A percentile compares a stretch with the other conserved stretches of the same genome.
Conservation (phyloP, 2,113 vertebrate genomes). For the Limnothrissa miodon region DNA sequence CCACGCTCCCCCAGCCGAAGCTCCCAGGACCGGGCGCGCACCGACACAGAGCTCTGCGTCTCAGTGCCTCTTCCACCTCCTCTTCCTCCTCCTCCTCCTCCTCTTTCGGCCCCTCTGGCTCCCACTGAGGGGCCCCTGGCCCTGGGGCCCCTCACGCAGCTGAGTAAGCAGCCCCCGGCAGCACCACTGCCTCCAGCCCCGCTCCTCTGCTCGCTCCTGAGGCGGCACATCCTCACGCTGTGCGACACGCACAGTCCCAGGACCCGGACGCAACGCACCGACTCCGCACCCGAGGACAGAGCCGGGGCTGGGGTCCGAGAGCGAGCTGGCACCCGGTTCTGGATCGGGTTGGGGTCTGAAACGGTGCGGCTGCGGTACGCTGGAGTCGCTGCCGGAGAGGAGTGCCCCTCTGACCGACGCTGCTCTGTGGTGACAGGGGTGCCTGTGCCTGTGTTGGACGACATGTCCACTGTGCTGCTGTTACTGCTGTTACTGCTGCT, state of each 20-base stretch:
- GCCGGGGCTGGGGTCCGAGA: not conserved
- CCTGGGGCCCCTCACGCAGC: slow-evolving; percentile 67
- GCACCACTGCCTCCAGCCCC: not conserved
- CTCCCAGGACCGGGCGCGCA: slow-evolving; percentile 52
- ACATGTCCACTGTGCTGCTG: slow-evolving; percentile 49
- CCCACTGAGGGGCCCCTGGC: slow-evolving; percentile 48
- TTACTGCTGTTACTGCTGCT: not conserved
- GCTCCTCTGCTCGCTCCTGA: slow-evolving; percentile 52
- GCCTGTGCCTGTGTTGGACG: slow-evolving; percentile 45
- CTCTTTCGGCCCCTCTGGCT: not conserved
- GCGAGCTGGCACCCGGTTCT: too few species aligned
- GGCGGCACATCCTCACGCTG: slow-evolving; percentile 55
- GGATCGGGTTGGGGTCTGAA: not conserved
- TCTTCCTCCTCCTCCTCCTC: not conserved
- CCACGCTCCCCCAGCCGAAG: slow-evolving; percentile 52
- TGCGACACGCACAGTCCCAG: slow-evolving; percentile 52
- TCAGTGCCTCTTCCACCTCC: slow-evolving; percentile 42
- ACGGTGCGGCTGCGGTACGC: not conserved
- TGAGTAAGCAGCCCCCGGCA: slow-evolving; percentile 66
- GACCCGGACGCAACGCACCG: slow-evolving; percentile 51
- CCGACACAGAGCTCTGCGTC: slow-evolving; percentile 29
- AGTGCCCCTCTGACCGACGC: not conserved
- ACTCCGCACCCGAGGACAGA: not conserved
- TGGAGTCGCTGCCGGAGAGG: not conserved
- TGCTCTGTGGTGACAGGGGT: slow-evolving; percentile 22